These are phyloP conservation scores for Dascyllus trimaculatus DNA, from an alignment of 2,113 vertebrate species.

Conservation along the genomic window DNA sequence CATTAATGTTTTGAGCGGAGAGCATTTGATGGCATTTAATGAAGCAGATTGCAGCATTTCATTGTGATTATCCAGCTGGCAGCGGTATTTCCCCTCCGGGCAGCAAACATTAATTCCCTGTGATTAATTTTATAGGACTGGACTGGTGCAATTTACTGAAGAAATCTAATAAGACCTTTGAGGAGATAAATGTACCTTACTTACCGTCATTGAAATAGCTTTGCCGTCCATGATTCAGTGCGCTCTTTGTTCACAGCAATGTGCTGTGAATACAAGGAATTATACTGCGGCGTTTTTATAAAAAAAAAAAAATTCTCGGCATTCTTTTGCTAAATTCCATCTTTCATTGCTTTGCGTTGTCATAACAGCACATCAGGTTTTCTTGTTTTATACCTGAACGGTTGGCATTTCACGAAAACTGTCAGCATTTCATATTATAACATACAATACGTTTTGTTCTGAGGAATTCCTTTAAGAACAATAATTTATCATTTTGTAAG, in stretches of 20 bases:
- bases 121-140: conserved; percentile 52
- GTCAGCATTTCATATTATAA: no score
- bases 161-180: conserved; percentile 56
- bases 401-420: no score
- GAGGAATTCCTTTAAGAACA: no score
- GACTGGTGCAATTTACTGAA: conserved; percentile 30
- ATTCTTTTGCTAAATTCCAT: no score
- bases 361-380: no score
- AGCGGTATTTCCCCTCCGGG: conserved; percentile 46
- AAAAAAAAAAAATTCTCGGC: no score
- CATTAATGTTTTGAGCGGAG: conserved; percentile 32
- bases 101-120: conserved; percentile 50
- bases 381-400: no score
- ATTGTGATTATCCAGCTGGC: conserved; percentile 53
- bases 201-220: conserved; percentile 28
- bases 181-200: conserved; percentile 33
- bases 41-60: conserved; percentile 51
- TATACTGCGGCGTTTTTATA: not conserved
- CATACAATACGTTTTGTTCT: not conserved
- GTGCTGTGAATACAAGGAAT: not conserved
- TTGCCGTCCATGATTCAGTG: conserved; percentile 9
- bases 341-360: no score
- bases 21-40: conserved; percentile 54
- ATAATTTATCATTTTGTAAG: not conserved
- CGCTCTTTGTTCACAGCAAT: not conserved